These are phyloP conservation scores for Sporophila hypoxantha DNA, from an alignment of 2,113 vertebrate genomes.

Conservation along the genomic window DNA sequence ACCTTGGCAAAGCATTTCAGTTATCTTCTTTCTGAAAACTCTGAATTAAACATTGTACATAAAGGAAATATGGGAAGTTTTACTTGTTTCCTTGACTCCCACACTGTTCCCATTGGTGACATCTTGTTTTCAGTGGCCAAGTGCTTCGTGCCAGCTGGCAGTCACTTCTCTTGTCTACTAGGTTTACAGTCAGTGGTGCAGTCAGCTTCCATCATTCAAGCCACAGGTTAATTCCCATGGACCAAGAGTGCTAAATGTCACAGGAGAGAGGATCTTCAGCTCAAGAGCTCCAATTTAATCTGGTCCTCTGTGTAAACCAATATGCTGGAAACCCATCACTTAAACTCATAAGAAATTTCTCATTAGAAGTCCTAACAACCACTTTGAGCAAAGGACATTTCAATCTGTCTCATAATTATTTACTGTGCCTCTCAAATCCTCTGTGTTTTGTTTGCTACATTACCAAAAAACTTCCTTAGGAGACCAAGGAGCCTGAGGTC, in stretches of 20 bases:
- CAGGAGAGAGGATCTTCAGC: not conserved
- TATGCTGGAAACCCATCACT: not conserved
- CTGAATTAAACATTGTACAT: not conserved
- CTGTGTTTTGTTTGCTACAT: not conserved
- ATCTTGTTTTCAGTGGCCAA: not conserved
- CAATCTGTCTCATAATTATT: not conserved
- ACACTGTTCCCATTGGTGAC: not conserved
- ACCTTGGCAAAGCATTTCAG: not conserved
- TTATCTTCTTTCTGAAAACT: not conserved
- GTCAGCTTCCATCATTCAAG: not conserved
- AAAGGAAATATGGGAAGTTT: not conserved
- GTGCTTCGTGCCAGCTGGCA: not conserved
- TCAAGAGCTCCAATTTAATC: not conserved
- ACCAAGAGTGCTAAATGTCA: not conserved
- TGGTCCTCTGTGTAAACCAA: rapidly evolving
- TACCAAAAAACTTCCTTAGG: not conserved
- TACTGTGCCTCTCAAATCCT: not conserved
- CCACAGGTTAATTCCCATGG: not conserved
- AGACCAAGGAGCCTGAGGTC: not conserved
- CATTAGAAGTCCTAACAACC: not conserved
- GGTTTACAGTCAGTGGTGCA: not conserved
- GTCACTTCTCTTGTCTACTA: not conserved
- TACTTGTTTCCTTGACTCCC: not conserved
- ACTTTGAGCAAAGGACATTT: not conserved
- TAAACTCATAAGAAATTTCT: not conserved